Conservation (phyloP, 1,140 invertebrate species). For the Drosophila trapezifrons region DNA sequence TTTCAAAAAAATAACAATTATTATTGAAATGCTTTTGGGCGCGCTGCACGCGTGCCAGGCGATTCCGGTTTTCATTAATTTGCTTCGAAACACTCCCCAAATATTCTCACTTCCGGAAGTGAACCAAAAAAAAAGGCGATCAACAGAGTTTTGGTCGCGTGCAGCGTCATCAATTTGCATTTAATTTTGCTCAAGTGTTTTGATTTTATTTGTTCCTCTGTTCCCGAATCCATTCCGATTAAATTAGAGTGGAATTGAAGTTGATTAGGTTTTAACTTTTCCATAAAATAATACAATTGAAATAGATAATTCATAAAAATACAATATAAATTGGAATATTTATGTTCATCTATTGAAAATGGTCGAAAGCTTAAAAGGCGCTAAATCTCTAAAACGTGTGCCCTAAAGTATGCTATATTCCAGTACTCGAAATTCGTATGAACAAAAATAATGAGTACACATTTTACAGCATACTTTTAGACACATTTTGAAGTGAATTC, state of each 20-base stretch:
- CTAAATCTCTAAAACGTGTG: not conserved
- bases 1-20: conserved; percentile 60
- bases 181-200: conserved; percentile 26
- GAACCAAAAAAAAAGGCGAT: not conserved
- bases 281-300: not conserved
- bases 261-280: not conserved
- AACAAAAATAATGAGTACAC: too few species aligned
- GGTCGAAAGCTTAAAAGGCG: too few species aligned
- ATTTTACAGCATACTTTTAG: not conserved
- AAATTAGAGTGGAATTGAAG: not conserved
- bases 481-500: not conserved
- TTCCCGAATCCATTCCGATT: not conserved
- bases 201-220: conserved; percentile 2
- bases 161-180: conserved; percentile 34
- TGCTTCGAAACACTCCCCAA: not conserved
- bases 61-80: conserved; percentile 10
- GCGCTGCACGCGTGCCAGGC: conserved; percentile 16
- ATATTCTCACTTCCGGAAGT: not conserved
- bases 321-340: too few species aligned
- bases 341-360: too few species aligned
- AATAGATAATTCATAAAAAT: too few species aligned
- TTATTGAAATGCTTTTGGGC: conserved; percentile 20
- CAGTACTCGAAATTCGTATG: not conserved
- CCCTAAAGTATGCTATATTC: not conserved
- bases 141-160: not conserved